Evolutionary conservation across 64 coral and sea anemone genomes (phyloP).

Genomic region (Anthopleura sola): DNA sequence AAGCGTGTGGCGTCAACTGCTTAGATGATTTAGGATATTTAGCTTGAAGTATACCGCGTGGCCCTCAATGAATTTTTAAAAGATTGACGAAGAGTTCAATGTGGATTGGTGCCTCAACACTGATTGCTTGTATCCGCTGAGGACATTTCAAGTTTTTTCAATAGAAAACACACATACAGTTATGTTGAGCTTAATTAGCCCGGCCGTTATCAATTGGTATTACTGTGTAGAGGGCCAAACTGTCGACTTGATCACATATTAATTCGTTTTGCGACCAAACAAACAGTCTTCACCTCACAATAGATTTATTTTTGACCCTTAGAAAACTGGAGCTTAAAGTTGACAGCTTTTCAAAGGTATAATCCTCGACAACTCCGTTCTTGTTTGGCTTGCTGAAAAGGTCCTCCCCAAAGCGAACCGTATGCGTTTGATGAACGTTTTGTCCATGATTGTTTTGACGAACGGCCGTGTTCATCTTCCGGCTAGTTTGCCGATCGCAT

Average conservation of each 20-base stretch:
- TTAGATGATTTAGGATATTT: slow-evolving; percentile 64
- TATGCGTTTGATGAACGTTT: slow-evolving; percentile 16
- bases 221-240: slow-evolving; percentile 63
- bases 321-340: background rate
- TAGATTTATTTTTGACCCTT: background rate
- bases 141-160: slow-evolving; percentile 67
- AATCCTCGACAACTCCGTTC: background rate
- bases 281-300: slow-evolving; percentile 39
- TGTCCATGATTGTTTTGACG: slow-evolving; percentile 26
- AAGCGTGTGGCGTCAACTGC: slow-evolving; percentile 30
- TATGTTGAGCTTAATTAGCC: slow-evolving; percentile 78
- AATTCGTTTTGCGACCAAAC: slow-evolving; percentile 79
- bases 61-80: slow-evolving; percentile 79
- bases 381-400: slow-evolving; percentile 22
- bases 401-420: background rate
- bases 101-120: slow-evolving; percentile 64
- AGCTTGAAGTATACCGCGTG: slow-evolving; percentile 58
- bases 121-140: slow-evolving; percentile 71
- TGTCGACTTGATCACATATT: slow-evolving; percentile 63
- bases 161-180: slow-evolving; percentile 73
- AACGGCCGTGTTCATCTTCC: slow-evolving; percentile 75
- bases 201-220: slow-evolving; percentile 71
- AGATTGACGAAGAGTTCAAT: slow-evolving; percentile 75
- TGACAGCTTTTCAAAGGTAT: slow-evolving; percentile 24
- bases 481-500: slow-evolving; percentile 81